Evolutionary conservation across 2,888 invertebrate genomes (phyloP).

Genomic region (Carterocephalus palaemon): DNA sequence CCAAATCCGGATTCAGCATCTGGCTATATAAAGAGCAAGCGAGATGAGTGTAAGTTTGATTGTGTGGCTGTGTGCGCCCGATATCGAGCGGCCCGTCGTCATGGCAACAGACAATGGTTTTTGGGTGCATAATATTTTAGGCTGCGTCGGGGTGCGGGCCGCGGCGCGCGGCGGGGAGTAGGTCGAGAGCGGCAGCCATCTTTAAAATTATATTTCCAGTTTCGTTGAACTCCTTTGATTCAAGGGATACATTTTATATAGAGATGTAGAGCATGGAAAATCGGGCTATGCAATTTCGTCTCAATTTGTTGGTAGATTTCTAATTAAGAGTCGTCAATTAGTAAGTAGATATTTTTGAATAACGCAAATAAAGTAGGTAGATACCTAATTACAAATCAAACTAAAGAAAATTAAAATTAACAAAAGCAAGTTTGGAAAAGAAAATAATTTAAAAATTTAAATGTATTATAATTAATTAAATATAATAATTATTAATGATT

Average conservation of each 20-base stretch:
- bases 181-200: conserved; percentile 70
- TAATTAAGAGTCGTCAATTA: background rate
- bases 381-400: background rate
- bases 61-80: conserved; percentile 54
- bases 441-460: too few species aligned
- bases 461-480: too few species aligned
- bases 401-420: background rate
- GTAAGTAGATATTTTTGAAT: background rate
- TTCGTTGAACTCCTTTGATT: conserved; percentile 67
- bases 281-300: conserved; percentile 1
- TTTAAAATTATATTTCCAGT: conserved; percentile 78
- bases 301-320: background rate
- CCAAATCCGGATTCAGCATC: conserved; percentile 63
- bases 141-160: conserved; percentile 62
- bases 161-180: conserved; percentile 51
- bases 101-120: conserved; percentile 79
- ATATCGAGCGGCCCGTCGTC: conserved; percentile 75
- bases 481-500: too few species aligned
- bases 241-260: conserved; percentile 55
- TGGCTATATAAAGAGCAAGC: conserved; percentile 61
- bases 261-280: conserved; percentile 48
- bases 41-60: conserved; percentile 68
- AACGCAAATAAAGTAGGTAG: background rate
- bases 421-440: background rate
- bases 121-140: conserved; percentile 80